phyloP scores from a whole-genome alignment of 92 coral and sea anemone genomes.

The Desmophyllum pertusum region DNA sequence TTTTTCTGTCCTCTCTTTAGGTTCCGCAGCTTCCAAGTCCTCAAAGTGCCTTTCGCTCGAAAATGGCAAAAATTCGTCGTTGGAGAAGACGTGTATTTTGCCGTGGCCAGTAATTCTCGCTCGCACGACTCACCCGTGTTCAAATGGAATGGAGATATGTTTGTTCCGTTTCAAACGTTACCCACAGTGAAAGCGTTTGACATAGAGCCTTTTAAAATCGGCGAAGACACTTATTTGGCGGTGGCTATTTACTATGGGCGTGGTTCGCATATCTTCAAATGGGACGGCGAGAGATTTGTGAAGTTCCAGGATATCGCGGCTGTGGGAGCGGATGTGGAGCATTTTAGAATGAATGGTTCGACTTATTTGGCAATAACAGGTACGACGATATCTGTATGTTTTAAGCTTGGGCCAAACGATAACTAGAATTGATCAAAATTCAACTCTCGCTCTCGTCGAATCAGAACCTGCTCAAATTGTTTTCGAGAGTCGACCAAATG shows the following conservation, averaged over 20 bases:
- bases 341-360: constrained; percentile 71
- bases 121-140: constrained; percentile 77
- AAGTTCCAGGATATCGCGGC: constrained; percentile 80
- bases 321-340: constrained; percentile 86
- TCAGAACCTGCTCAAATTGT: too few relatives aligned
- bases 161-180: constrained; percentile 71
- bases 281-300: constrained; percentile 82
- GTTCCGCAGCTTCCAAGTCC: constrained; percentile 74
- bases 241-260: constrained; percentile 81
- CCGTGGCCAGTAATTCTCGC: constrained; percentile 81
- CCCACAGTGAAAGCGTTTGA: constrained; percentile 80
- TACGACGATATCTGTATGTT: constrained; percentile 5
- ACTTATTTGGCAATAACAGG: constrained; percentile 85
- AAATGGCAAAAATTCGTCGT: constrained; percentile 87
- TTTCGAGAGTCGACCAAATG: too few relatives aligned
- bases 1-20: constrained; percentile 34
- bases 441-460: too few relatives aligned
- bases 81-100: constrained; percentile 76
- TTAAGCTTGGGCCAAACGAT: too few relatives aligned
- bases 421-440: too few relatives aligned
- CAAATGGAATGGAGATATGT: constrained; percentile 77
- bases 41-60: constrained; percentile 78
- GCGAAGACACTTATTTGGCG: constrained; percentile 71
- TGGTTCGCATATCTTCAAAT: constrained; percentile 80
- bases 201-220: constrained; percentile 80